Base-by-base conservation (phyloP, 2,113 vertebrate species). In the Phalacrocorax carbo region DNA sequence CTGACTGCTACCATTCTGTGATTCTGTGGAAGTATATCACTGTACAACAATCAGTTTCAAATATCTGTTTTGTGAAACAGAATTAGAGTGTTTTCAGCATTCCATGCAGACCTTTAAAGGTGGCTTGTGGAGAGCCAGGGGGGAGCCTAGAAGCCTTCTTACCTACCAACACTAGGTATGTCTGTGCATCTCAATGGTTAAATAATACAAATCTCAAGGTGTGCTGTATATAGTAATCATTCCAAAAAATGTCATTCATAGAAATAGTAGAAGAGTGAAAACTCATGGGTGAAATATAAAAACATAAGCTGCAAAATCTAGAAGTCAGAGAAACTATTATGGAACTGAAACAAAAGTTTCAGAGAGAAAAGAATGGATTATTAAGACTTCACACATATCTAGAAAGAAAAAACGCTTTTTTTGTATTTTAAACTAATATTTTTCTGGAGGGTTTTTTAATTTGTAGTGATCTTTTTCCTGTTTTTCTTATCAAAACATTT, bases 201-300 rank as follows among this genome's bases (percentile, higher is more conserved):
- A 95, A 72, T 70, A 91, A 72, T 58, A 77, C 30, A 14, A 76
- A 18, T 60, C 30, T 89, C 65, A 34, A 87, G 44, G 30, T 85
- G 36, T 48, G 4, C 10, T 92, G 13, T 71, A 62, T 66, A 82
- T 76, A 94, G 69, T 91, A 96, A 96, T 73, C n/a, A 65, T 73
- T 55, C 61, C 66, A 7, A 71, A 88, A 77, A 84, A 68, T n/a
- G 30, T 64, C 7, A 69, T 96, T 96, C 69, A 95, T 83, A 93
- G 34, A 79, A 94, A 95, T 64, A 61, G 34, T 73, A 69, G 66
- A 68, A 93, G 40, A 65, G 44, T 94, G 80, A 86, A 95, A 94
- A 90, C 60, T 94, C 85, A 58, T 44, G 30, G 68, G 23, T 93
- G 72, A 97, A 88, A 90, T 79, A n/a, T 78, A 78, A 84, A 96